Conservation (phyloP, 2,888 invertebrate genomes). For the Nomada fucata region DNA sequence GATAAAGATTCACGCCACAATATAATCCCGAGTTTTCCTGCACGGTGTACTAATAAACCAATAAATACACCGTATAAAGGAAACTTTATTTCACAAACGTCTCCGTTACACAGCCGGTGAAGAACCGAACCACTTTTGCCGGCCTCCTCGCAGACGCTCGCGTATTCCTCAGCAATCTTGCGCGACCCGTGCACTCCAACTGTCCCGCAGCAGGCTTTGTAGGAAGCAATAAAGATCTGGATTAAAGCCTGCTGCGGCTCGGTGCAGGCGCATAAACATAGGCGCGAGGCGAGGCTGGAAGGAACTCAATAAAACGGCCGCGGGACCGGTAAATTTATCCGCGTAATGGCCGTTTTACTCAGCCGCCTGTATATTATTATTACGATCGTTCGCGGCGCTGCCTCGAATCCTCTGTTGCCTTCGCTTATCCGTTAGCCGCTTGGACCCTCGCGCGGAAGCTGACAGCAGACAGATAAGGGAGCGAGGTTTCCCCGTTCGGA, state of each 20-base stretch:
- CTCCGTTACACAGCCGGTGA: neutral
- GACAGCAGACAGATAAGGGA: conserved; percentile 46
- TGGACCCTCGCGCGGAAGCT: conserved; percentile 37
- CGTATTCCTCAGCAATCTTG: conserved; percentile 6
- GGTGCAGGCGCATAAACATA: conserved; percentile 57
- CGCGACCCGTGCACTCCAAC: neutral
- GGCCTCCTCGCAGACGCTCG: neutral
- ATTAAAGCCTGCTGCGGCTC: conserved; percentile 59
- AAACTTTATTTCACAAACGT: conserved; percentile 28
- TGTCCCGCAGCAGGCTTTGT: conserved; percentile 40
- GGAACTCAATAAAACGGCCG: conserved; percentile 67
- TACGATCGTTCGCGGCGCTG: conserved; percentile 38
- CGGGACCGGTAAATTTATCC: conserved; percentile 67
- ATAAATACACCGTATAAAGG: conserved; percentile 1
- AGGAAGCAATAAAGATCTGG: conserved; percentile 71
- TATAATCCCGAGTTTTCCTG: no score
- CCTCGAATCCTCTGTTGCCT: conserved; percentile 5
- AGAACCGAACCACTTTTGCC: neutral
- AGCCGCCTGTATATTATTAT: conserved; percentile 64
- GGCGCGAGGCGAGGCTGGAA: conserved; percentile 17
- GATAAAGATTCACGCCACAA: no score
- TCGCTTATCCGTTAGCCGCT: conserved; percentile 25
- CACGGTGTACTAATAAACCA: neutral
- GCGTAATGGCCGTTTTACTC: conserved; percentile 69
- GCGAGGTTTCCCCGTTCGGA: conserved; percentile 40